Percentiles rank a stretch among this genome's conserved stretches.
phyloP scores from a whole-genome alignment of 2,113 vertebrate species.

The Hoplias malabaricus region DNA sequence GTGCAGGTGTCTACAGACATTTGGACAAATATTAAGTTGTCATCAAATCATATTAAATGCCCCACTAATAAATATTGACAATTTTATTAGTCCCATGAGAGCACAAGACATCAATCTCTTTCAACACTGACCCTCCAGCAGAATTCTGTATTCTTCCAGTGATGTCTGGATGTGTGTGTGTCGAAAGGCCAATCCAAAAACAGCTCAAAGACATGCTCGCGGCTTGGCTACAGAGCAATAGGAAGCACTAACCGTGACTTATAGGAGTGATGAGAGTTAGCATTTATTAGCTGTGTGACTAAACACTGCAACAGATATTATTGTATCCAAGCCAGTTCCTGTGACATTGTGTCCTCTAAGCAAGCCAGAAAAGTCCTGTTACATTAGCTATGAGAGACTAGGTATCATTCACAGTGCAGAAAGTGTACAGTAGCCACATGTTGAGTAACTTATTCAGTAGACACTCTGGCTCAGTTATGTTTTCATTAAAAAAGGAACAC shows the following conservation, averaged over 20 bases:
- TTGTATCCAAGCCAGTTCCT: not conserved
- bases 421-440: not conserved
- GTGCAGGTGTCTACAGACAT: not conserved
- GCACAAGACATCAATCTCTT: not conserved
- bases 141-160: not conserved
- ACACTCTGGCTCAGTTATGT: too few species aligned
- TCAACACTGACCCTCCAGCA: not conserved
- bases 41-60: not conserved
- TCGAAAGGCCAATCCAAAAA: not conserved
- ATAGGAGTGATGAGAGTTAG: not conserved
- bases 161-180: not conserved
- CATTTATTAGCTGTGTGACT: not conserved
- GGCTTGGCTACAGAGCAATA: slow-evolving; percentile 3
- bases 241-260: slow-evolving; percentile 1
- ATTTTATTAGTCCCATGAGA: not conserved
- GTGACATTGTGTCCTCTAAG: not conserved
- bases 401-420: not conserved
- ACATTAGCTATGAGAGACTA: not conserved
- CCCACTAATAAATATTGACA: not conserved
- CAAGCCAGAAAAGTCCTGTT: not conserved
- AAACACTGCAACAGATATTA: not conserved
- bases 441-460: too few species aligned
- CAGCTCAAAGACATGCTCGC: not conserved
- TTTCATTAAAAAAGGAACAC: too few species aligned
- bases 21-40: not conserved